Conservation (phyloP, 2,888 invertebrate genomes). For the Pachydiplax longipennis region DNA sequence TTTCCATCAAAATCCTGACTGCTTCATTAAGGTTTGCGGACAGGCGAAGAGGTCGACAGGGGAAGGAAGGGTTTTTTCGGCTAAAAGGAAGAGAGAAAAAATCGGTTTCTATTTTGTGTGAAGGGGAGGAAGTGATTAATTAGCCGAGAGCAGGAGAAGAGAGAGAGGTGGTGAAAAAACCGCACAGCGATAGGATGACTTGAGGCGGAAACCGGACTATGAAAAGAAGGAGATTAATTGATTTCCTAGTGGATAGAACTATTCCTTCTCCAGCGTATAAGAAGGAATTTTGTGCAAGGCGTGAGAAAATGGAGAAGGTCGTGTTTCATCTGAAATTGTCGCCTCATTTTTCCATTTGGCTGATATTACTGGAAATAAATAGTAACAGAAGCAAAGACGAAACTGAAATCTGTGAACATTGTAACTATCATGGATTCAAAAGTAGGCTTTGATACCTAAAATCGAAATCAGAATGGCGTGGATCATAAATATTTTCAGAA, state of each 20-base stretch:
- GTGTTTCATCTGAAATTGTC: too few species aligned
- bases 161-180: neutral
- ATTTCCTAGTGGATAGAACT: neutral
- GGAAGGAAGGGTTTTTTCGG: neutral
- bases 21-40: neutral
- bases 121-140: neutral
- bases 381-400: too few species aligned
- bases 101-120: neutral
- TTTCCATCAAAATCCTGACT: constrained; percentile 1
- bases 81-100: neutral
- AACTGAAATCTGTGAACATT: too few species aligned
- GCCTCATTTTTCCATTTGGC: too few species aligned
- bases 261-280: neutral
- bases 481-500: too few species aligned
- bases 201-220: neutral
- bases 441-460: too few species aligned
- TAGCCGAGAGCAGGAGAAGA: neutral
- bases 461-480: too few species aligned
- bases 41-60: neutral
- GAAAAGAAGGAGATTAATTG: neutral
- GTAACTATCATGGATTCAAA: too few species aligned
- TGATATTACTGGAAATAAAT: too few species aligned
- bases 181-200: neutral
- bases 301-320: too few species aligned
- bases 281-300: too few species aligned